phyloP scores from a whole-genome alignment of 2,113 vertebrate genomes.

The Anas platyrhynchos region DNA sequence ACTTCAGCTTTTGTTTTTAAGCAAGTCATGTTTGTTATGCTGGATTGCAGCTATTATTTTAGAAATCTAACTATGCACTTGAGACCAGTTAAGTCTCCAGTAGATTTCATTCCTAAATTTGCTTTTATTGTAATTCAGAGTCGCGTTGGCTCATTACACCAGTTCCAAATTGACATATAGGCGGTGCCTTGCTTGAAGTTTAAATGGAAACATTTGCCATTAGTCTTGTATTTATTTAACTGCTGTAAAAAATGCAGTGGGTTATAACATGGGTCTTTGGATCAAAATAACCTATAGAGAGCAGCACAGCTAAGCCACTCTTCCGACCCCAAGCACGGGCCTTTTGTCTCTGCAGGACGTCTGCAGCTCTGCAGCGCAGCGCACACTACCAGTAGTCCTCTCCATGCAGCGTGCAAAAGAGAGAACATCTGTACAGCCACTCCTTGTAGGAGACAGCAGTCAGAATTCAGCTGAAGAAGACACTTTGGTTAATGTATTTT shows the following conservation, averaged over 20 bases:
- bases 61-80: constrained; percentile 54
- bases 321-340: neutral
- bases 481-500: neutral
- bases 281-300: constrained; percentile 3
- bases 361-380: neutral
- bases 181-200: constrained; percentile 42
- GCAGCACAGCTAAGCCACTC: neutral
- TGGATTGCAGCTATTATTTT: constrained; percentile 58
- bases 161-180: constrained; percentile 30
- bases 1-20: constrained; percentile 49
- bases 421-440: neutral
- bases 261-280: neutral
- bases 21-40: constrained; percentile 62
- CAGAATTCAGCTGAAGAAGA: fast-evolving
- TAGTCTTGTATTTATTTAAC: constrained; percentile 55
- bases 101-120: constrained; percentile 50
- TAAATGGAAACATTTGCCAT: constrained; percentile 67
- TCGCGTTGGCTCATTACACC: constrained; percentile 42
- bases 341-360: neutral
- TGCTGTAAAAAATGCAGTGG: constrained; percentile 28
- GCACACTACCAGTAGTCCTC: neutral
- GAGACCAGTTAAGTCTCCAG: constrained; percentile 57
- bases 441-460: neutral
- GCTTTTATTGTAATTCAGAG: constrained; percentile 47
- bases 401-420: neutral